phyloP scores from a whole-genome alignment of 2,113 vertebrate species.

The Podarcis muralis region DNA sequence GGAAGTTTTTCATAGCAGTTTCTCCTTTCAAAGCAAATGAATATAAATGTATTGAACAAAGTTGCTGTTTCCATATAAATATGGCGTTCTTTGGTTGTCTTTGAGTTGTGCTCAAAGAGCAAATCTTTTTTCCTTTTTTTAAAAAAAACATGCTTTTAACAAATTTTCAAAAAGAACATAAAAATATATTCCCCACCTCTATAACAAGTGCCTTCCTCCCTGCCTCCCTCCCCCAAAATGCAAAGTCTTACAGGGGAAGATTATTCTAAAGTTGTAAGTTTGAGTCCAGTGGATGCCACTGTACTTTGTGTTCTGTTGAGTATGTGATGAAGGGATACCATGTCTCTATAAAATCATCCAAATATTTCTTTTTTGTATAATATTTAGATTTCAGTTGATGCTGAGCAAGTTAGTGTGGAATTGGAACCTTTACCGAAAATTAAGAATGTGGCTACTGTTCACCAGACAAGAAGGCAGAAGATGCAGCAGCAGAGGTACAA shows the following conservation, averaged over 20 bases:
- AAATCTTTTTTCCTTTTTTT: neutral
- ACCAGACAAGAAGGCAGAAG: conserved; percentile 87
- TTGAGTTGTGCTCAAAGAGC: neutral
- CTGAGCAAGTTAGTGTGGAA: conserved; percentile 86
- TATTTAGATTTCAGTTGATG: conserved; percentile 85
- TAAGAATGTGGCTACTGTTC: conserved; percentile 78
- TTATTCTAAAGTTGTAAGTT: too few relatives aligned
- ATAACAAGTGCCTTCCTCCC: too few relatives aligned
- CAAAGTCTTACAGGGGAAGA: too few relatives aligned
- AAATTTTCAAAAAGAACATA: too few relatives aligned
- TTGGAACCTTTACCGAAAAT: conserved; percentile 82
- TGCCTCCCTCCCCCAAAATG: too few relatives aligned
- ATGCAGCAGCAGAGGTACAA: conserved; percentile 83
- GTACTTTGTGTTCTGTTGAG: too few relatives aligned
- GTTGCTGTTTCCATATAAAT: neutral
- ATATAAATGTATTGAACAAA: neutral
- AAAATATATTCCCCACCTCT: too few relatives aligned
- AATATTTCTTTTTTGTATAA: neutral
- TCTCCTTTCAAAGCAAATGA: neutral
- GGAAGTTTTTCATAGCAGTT: neutral
- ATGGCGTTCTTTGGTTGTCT: neutral
- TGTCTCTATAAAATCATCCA: too few relatives aligned
- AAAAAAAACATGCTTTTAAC: too few relatives aligned
- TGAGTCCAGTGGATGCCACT: too few relatives aligned
- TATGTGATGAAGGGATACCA: too few relatives aligned